Conservation (phyloP, 2,797 vertebrate species). For the Ctenochaetus hawaiiensis region DNA sequence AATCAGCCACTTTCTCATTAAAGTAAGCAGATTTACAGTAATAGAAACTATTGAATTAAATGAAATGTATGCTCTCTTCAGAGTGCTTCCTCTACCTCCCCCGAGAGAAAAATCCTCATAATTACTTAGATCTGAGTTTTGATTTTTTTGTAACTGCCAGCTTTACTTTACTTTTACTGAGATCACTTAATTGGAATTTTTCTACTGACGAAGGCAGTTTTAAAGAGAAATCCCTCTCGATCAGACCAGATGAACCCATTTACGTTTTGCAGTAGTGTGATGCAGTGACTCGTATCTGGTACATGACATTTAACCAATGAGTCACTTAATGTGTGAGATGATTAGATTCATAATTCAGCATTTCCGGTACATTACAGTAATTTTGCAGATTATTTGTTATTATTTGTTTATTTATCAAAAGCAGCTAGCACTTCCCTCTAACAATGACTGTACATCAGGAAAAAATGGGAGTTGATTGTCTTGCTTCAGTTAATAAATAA, state of each 20-base stretch:
- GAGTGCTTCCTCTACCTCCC: background rate
- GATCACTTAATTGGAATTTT: background rate
- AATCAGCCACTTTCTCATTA: background rate
- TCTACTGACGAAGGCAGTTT: background rate
- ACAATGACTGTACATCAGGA: background rate
- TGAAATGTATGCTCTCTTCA: slow-evolving; percentile 1
- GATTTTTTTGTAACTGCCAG: slow-evolving; percentile 21
- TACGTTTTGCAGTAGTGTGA: background rate
- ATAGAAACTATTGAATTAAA: background rate
- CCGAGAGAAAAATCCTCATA: slow-evolving; percentile 17
- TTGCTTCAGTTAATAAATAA: background rate
- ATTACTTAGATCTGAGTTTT: slow-evolving; percentile 7
- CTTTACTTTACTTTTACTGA: background rate
- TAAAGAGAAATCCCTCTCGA: background rate
- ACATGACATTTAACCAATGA: background rate
- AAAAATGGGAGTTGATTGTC: background rate
- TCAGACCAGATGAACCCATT: background rate
- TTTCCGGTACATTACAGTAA: no score
- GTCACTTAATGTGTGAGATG: background rate
- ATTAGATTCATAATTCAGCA: background rate
- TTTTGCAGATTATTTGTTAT: slow-evolving; percentile 1
- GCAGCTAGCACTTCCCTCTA: background rate
- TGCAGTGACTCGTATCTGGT: background rate
- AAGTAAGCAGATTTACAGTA: background rate
- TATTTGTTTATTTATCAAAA: background rate